phyloP scores from a whole-genome alignment of 2,113 vertebrate species.

The Lepus europaeus region DNA sequence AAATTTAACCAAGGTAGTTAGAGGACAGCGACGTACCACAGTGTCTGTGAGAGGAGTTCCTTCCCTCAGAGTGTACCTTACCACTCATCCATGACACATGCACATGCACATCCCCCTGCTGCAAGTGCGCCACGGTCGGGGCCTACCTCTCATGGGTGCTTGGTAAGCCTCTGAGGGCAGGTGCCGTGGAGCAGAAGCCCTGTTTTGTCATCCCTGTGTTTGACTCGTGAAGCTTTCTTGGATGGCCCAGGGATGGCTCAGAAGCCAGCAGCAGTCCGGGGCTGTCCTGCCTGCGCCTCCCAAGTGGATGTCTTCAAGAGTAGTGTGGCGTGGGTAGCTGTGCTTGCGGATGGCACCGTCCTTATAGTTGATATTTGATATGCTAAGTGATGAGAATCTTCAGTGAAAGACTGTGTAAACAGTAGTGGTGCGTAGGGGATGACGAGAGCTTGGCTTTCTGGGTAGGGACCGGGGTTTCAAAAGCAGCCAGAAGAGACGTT shows the following conservation, averaged over 20 bases:
- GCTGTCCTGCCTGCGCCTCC: not conserved
- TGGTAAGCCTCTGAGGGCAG: not conserved
- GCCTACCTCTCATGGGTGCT: not conserved
- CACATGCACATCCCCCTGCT: constrained; percentile 62
- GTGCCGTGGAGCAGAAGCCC: not conserved
- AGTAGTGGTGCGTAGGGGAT: not conserved
- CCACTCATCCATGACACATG: not conserved
- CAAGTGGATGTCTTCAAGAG: not conserved
- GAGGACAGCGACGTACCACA: constrained; percentile 33
- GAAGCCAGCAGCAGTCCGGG: not conserved
- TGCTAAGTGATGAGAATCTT: not conserved
- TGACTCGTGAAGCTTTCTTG: not conserved
- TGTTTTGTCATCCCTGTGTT: not conserved
- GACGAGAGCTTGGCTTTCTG: not conserved
- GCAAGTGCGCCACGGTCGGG: not conserved
- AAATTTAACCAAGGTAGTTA: constrained; percentile 9
- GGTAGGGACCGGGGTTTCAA: constrained; percentile 16
- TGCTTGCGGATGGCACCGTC: constrained; percentile 6
- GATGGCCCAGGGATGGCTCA: not conserved
- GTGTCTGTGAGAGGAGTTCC: constrained; percentile 42
- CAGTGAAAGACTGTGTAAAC: not conserved
- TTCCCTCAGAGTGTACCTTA: not conserved
- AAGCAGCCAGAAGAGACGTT: not conserved
- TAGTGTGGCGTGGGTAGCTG: not conserved
- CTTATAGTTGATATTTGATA: constrained; percentile 25